These are phyloP conservation scores for Brachynemurus nebulosus DNA, from an alignment of 2,888 invertebrate species.

Conservation along the genomic window DNA sequence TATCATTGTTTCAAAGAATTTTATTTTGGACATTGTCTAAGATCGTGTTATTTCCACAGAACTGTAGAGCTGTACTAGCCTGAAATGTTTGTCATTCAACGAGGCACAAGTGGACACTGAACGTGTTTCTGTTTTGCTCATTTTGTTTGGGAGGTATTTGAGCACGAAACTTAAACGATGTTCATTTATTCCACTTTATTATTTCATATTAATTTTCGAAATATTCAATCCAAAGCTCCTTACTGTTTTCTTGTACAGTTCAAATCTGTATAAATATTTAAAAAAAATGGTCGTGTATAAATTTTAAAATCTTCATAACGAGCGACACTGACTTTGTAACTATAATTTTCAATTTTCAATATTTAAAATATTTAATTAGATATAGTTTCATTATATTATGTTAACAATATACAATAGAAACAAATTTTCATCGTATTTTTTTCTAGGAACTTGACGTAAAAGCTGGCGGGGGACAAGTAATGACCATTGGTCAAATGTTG, in stretches of 20 bases:
- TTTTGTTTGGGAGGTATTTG: conserved; percentile 6
- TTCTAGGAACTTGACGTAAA: conserved; percentile 87
- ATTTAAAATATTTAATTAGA: neutral
- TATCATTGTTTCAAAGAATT: conserved; percentile 2
- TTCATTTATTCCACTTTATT: conserved; percentile 3
- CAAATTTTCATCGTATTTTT: neutral
- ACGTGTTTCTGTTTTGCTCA: conserved; percentile 1
- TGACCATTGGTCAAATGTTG: conserved; percentile 85
- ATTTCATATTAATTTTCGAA: neutral
- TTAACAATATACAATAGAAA: neutral
- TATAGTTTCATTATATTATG: neutral
- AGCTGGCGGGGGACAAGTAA: conserved; percentile 89
- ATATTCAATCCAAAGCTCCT: neutral
- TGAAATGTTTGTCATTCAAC: neutral
- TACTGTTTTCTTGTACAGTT: conserved; percentile 1
- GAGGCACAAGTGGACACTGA: conserved; percentile 3
- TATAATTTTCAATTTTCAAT: too few relatives aligned
- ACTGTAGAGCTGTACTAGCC: neutral
- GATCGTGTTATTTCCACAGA: conserved; percentile 7
- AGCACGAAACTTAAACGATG: conserved; percentile 7
- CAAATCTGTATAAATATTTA: neutral
- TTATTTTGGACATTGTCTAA: conserved; percentile 1
- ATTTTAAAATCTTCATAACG: too few relatives aligned
- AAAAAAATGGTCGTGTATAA: too few relatives aligned
- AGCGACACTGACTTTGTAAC: too few relatives aligned